Evolutionary conservation across 2,113 vertebrate genomes (phyloP), one percentile per base, ranked within the genome.

Genomic region (Amphiprion ocellaris): DNA sequence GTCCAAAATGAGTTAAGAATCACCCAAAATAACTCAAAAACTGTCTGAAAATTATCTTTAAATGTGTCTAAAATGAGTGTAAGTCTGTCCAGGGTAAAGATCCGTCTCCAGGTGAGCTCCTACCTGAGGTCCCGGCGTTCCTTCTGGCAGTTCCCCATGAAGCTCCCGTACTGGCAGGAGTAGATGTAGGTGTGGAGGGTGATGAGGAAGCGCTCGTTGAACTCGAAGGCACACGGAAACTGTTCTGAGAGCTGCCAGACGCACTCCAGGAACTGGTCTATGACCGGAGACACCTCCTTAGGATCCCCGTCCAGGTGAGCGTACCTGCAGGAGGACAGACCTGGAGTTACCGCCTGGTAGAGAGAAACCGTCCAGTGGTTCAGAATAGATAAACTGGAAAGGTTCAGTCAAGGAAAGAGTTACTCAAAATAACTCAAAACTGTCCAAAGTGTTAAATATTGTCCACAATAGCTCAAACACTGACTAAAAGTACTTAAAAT

Each of bases 171-270:
- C 81, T 98, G 97, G 83, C 97, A 99, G 79, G 98, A 99, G 91
- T 98, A 97, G 72, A 97, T 80, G 3, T 98, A 96, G 9, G 96
- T 91, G 68, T 97, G 98, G 69, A 99, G 87, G 67, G 97, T 94
- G 61, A 97, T 91, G 74, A 99, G 87, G 94, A 99, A 97, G 87
- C 96, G 94, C 94, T 99, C 97, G 16, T 97, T 99, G 93, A 98
- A 99, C 90, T 99, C 96, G 73, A 99, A 99, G 90, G 97, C 97
- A 85, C 98, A 99, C 15, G 98, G 98, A 85, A 98, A 98, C 83
- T 98, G 97, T 84, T 98, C 96, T 64, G 95, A 98, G 77, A 99
- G 89, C 90, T 99, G 98, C 98, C 98, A 99, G 41, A 98, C 94
- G 50, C 97, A 98, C 92, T 99, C 98, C 2, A 99, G 93, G 89